Evolutionary conservation across 2,797 vertebrate species (phyloP).

Genomic region (Premnoplex brunnescens): DNA sequence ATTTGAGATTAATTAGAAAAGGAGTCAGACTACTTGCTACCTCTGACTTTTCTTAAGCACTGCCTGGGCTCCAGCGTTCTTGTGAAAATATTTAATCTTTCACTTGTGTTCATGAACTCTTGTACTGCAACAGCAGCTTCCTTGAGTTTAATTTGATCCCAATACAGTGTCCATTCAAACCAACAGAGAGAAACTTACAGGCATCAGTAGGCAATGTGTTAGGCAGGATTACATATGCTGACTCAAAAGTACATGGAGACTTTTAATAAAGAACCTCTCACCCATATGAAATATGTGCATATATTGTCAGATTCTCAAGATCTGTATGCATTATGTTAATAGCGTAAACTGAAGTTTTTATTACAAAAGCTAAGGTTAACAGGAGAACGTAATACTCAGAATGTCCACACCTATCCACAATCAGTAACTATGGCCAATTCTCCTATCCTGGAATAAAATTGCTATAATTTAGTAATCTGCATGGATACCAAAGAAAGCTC

Average conservation of each 20-base stretch:
- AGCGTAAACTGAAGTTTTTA: neutral
- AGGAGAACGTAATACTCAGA: neutral
- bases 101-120: neutral
- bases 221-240: neutral
- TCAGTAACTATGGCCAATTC: neutral
- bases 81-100: slow-evolving; percentile 44
- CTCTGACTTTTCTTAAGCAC: neutral
- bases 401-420: neutral
- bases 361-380: neutral
- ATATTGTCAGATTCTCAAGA: neutral
- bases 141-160: neutral
- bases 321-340: neutral
- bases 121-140: neutral
- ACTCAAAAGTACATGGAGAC: neutral
- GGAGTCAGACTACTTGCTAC: neutral
- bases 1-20: neutral
- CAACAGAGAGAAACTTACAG: neutral
- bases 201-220: neutral
- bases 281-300: accelerated
- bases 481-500: neutral
- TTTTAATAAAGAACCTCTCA: neutral
- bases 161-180: neutral
- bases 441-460: neutral
- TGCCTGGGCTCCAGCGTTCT: neutral
- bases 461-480: neutral